Percentiles rank a stretch among this genome's conserved stretches.
Conservation (phyloP, 53 echinoderm and acorn worm genomes). For the Henricia sp. region DNA sequence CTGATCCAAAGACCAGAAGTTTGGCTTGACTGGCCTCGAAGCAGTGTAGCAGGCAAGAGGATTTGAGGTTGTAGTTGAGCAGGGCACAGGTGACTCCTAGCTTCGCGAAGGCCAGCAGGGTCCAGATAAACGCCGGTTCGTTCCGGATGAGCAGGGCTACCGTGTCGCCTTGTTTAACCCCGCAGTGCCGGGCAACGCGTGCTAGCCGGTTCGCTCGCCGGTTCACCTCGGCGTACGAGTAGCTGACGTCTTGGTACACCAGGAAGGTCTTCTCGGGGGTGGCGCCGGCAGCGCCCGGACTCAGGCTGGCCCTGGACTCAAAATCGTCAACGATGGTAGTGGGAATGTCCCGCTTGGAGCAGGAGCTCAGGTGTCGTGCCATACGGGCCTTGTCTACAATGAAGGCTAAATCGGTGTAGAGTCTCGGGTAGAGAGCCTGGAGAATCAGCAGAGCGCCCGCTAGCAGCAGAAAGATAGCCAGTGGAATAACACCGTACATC, state of each 20-base stretch:
- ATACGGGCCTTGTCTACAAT: conserved; percentile 68
- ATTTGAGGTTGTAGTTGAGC: conserved; percentile 86
- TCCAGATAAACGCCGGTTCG: conserved; percentile 92
- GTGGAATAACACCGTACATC: conserved; percentile 49
- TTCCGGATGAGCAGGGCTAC: conserved; percentile 87
- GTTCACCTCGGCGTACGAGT: conserved; percentile 87
- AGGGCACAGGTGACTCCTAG: conserved; percentile 94
- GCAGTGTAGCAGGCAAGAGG: conserved; percentile 85
- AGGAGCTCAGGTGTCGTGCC: conserved; percentile 64
- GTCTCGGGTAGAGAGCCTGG: conserved; percentile 68
- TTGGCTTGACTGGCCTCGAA: conserved; percentile 82
- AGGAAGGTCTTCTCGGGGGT: conserved; percentile 80
- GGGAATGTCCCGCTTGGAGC: conserved; percentile 58
- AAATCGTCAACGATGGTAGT: conserved; percentile 80
- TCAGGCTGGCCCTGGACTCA: too few species aligned
- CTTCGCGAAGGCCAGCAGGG: conserved; percentile 86
- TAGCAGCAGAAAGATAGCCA: conserved; percentile 21
- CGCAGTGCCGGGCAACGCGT: conserved; percentile 65
- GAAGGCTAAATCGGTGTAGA: conserved; percentile 74
- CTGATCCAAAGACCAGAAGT: conserved; percentile 81
- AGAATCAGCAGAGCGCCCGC: conserved; percentile 27
- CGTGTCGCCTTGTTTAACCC: conserved; percentile 81
- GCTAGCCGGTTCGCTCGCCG: conserved; percentile 82
- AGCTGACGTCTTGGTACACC: conserved; percentile 73
- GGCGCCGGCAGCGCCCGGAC: conserved; percentile 48